Base-by-base conservation (phyloP, 2,797 vertebrate genomes). In the Geotrypetes seraphini region DNA sequence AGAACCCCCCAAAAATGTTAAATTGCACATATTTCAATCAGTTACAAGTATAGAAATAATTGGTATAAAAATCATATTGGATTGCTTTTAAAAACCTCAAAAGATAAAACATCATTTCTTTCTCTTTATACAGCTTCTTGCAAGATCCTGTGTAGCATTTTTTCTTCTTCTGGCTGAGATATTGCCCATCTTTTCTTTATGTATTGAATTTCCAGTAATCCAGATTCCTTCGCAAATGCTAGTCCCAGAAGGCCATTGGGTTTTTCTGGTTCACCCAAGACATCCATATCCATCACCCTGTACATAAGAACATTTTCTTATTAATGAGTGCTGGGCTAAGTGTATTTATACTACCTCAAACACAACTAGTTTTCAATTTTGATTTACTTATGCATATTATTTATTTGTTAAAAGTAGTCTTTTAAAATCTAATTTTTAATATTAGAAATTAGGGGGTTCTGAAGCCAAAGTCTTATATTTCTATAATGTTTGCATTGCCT, bases 261-360 rank as follows among this genome's bases (percentile, higher is more conserved):
- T 60, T 82, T 90, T 58, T 80, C 82, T 1, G 86, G 78, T 45
- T 95, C 89, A 38, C 92, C 94, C 54, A 89, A 71, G 3, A 84
- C 33, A 5, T 82, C 69, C 88, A 94, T 86, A 25, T 83, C 63
- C n/a, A 80, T 69, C 54, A 91, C 59, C 34, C 95, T 99, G 50
- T 22, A 53, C 25, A 57, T n/a, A n/a, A n/a, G n/a, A n/a, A n/a
- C n/a, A n/a, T n/a, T n/a, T n/a, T n/a, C n/a, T n/a, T n/a, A n/a
- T n/a, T n/a, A n/a, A n/a, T n/a, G n/a, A n/a, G n/a, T n/a, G n/a
- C n/a, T n/a, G n/a, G n/a, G n/a, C n/a, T n/a, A n/a, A n/a, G n/a
- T n/a, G n/a, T n/a, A n/a, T n/a, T n/a, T n/a, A n/a, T n/a, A n/a
- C n/a, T n/a, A n/a, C n/a, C n/a, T n/a, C n/a, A n/a, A n/a, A n/a